Percentiles rank a stretch among this genome's conserved stretches.
phyloP scores from a whole-genome alignment of 2,888 invertebrate species.

The Cryptocephalus moraei region DNA sequence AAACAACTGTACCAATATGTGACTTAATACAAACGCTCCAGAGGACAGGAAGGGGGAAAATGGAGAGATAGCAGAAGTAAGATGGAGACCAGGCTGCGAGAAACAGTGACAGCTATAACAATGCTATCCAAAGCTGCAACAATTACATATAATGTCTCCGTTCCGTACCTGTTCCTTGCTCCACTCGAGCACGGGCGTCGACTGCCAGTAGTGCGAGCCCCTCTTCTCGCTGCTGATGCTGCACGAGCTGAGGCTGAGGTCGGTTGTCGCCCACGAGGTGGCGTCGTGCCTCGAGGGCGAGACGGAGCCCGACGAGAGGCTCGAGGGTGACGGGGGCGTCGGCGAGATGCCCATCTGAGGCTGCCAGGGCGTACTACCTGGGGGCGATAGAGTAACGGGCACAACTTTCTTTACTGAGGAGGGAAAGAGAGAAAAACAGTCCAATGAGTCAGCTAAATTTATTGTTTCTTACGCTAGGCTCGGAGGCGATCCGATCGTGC shows the following conservation, averaged over 20 bases:
- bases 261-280: conserved; percentile 41
- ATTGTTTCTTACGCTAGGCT: no score
- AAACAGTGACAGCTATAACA: no score
- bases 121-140: no score
- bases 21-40: no score
- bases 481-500: no score
- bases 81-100: no score
- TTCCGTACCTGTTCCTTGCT: conserved; percentile 59
- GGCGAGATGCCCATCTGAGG: conserved; percentile 35
- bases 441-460: background rate
- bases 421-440: background rate
- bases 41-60: no score
- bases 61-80: no score
- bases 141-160: no score
- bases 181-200: conserved; percentile 66
- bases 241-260: conserved; percentile 48
- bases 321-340: conserved; percentile 52
- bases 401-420: conserved; percentile 52
- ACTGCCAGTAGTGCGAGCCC: conserved; percentile 55
- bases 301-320: conserved; percentile 51
- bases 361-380: conserved; percentile 54
- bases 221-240: conserved; percentile 55
- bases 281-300: conserved; percentile 42
- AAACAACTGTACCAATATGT: no score
- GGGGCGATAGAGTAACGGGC: conserved; percentile 51